These are phyloP conservation scores for Notodonta ziczac DNA, from an alignment of 2,888 invertebrate genomes.

Conservation along the genomic window DNA sequence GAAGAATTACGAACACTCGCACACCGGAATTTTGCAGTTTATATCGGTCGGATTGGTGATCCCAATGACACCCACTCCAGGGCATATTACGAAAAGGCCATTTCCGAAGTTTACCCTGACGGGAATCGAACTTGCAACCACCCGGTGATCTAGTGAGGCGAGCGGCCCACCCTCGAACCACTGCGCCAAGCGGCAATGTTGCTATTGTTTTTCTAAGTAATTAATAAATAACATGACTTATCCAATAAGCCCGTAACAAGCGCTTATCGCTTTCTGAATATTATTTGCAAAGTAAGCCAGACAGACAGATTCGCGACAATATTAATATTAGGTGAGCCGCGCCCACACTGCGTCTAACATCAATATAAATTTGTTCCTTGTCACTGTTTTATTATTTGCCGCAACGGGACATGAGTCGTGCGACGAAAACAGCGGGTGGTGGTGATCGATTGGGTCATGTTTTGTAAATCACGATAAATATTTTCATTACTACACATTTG, in stretches of 20 bases:
- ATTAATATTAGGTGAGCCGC: background rate
- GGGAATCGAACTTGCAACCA: no score
- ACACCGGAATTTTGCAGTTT: no score
- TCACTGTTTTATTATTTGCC: background rate
- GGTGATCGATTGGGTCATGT: constrained; percentile 1
- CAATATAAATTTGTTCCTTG: constrained; percentile 2
- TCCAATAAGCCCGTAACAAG: background rate
- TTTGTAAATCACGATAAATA: background rate
- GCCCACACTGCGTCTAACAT: background rate
- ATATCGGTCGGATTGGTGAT: no score
- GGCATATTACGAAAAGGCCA: no score
- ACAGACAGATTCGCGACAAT: background rate
- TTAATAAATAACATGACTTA: no score
- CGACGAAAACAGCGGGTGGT: constrained; percentile 3
- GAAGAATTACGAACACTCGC: no score
- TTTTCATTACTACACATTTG: no score
- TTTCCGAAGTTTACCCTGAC: no score
- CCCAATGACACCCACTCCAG: no score
- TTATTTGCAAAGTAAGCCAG: background rate
- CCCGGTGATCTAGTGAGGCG: background rate
- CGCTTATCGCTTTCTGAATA: background rate
- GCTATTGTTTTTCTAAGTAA: no score
- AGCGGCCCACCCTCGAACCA: no score
- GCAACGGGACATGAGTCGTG: background rate
- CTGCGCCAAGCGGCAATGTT: background rate